Percentiles rank a stretch among this genome's conserved stretches.
phyloP scores from a whole-genome alignment of 2,888 invertebrate genomes.

The Colletes collaris region DNA sequence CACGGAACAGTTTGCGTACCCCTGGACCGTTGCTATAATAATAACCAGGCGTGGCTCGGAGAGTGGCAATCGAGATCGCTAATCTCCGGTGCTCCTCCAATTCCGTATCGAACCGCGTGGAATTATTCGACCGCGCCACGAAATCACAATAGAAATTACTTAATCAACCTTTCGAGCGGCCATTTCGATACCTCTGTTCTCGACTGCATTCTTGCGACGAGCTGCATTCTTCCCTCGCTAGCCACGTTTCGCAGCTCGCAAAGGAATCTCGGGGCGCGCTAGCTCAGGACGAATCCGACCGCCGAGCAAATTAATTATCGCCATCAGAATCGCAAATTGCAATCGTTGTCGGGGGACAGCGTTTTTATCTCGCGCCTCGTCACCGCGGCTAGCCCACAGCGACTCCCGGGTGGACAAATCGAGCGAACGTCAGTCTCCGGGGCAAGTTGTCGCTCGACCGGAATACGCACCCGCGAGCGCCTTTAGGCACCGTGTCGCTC shows the following conservation, averaged over 20 bases:
- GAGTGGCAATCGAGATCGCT: no score
- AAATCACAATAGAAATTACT: slow-evolving; percentile 16
- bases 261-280: slow-evolving; percentile 24
- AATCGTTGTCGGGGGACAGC: slow-evolving; percentile 23
- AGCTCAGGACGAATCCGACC: slow-evolving; percentile 27
- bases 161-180: slow-evolving; percentile 16
- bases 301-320: slow-evolving; percentile 27
- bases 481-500: slow-evolving; percentile 65
- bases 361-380: slow-evolving; percentile 40
- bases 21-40: no score
- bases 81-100: neutral
- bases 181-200: slow-evolving; percentile 7
- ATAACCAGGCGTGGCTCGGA: no score
- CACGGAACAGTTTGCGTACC: neutral
- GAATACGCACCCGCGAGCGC: slow-evolving; percentile 46
- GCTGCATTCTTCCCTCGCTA: slow-evolving; percentile 27
- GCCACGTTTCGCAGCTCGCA: neutral
- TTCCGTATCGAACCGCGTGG: neutral
- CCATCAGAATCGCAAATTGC: slow-evolving; percentile 43
- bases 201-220: slow-evolving; percentile 25
- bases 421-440: slow-evolving; percentile 19
- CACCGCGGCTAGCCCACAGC: neutral
- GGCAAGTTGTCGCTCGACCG: neutral
- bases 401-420: slow-evolving; percentile 36
- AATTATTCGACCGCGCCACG: neutral